These are phyloP conservation scores for Astur gentilis DNA, from an alignment of 2,113 vertebrate species.

Conservation along the genomic window DNA sequence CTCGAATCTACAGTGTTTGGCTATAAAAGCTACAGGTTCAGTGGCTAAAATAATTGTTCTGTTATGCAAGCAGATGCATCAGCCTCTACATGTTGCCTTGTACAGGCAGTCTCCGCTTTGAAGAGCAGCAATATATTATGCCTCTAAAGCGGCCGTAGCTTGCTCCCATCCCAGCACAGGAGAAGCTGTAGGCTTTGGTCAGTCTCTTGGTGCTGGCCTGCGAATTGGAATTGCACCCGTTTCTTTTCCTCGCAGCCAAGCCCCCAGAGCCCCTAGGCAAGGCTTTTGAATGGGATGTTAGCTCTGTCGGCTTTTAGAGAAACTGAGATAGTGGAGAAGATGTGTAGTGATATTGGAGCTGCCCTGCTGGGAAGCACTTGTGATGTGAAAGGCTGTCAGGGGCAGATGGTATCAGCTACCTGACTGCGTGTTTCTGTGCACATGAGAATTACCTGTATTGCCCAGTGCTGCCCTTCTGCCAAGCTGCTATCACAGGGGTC, in stretches of 20 bases:
- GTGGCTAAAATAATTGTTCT: neutral
- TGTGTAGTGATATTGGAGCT: neutral
- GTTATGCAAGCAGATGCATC: neutral
- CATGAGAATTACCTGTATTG: neutral
- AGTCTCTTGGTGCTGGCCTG: neutral
- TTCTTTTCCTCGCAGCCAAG: neutral
- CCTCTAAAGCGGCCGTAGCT: neutral
- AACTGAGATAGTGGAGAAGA: neutral
- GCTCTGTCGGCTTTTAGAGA: neutral
- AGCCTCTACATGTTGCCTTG: neutral
- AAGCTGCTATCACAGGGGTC: neutral
- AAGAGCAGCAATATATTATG: neutral
- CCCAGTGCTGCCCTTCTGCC: neutral
- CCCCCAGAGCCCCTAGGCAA: neutral
- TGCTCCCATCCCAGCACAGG: neutral
- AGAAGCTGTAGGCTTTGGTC: neutral
- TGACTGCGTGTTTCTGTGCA: neutral
- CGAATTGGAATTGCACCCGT: accelerated
- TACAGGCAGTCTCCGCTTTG: neutral
- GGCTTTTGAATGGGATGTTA: neutral
- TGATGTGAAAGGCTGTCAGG: neutral
- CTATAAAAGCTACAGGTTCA: neutral
- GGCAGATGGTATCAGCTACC: neutral
- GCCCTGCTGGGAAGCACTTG: neutral
- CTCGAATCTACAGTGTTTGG: neutral